These are phyloP conservation scores for Ephydatia muelleri DNA, from an alignment of 37 sponge, comb jelly and placozoan species.

Conservation along the genomic window DNA sequence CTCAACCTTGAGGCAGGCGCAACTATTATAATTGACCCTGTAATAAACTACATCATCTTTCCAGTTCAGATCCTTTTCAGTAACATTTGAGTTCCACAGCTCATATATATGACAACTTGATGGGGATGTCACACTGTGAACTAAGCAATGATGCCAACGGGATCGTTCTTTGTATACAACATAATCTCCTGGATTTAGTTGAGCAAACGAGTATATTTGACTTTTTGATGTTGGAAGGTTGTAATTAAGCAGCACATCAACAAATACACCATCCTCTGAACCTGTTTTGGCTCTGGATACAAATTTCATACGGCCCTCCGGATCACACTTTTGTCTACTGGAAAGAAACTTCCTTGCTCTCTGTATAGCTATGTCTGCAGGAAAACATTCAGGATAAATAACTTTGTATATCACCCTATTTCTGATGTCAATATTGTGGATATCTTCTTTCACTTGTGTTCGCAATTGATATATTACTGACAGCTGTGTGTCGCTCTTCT, in stretches of 20 bases:
- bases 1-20: constrained; percentile 5
- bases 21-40: constrained; percentile 16
- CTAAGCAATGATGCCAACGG: constrained; percentile 23
- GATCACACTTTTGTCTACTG: neutral
- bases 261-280: constrained; percentile 39
- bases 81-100: constrained; percentile 13
- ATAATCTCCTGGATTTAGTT: constrained; percentile 46
- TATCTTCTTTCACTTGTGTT: constrained; percentile 14
- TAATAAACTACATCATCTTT: neutral
- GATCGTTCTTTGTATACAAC: constrained; percentile 14
- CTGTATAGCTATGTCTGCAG: constrained; percentile 8
- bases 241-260: constrained; percentile 27
- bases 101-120: constrained; percentile 1
- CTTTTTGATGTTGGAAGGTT: constrained; percentile 37
- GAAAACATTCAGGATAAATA: constrained; percentile 31
- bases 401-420: constrained; percentile 26
- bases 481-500: neutral
- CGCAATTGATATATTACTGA: constrained; percentile 7
- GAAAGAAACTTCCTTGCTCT: constrained; percentile 27
- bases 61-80: neutral
- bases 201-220: constrained; percentile 23
- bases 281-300: constrained; percentile 52
- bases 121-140: constrained; percentile 19
- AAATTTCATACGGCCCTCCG: constrained; percentile 30
- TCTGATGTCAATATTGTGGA: constrained; percentile 10